Evolutionary conservation across 2,797 vertebrate genomes (phyloP), one percentile per base, ranked within the genome.

Genomic region (Anguilla marmorata): DNA sequence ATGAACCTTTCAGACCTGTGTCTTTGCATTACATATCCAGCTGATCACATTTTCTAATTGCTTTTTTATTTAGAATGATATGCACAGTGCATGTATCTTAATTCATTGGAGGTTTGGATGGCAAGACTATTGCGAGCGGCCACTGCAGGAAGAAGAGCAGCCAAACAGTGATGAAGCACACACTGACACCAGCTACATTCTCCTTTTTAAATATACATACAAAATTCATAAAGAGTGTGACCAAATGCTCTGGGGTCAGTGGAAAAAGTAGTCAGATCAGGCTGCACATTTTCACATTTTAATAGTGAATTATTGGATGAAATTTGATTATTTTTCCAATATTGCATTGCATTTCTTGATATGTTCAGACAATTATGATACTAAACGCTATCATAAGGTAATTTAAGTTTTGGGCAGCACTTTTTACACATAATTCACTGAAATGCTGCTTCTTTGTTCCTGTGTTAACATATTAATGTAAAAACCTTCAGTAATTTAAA

Each of bases 1-100:
- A 85, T 74, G 69, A 84, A 33, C 66, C 87, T 88, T 85, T 60
- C 84, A 84, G 72, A 76, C 87, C 52, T 54, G 48, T 30, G 19
- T 85, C 50, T 85, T 85, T 85, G 83, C 54, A 88, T 54, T 37
- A 30, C 24, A 54, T 11, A 76, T 52, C 66, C 33, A 30, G 66
- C 83, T 54, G 66, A 85, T 45, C 54, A 50, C 33, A 85, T 85
- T 76, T 27, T 24, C n/a, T 85, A 30, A 54, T 84, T 33, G 52
- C n/a, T 33, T 7, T 50, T 76, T 37, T 24, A 30, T 84, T 56
- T 12, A 56, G 11, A 52, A 1, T 30, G 52, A 19, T 33, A 30
- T 5, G 41, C 19, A 54, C 80, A 21, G 74, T 14, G 27, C n/a
- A 45, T 8, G 37, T 33, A 33, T 84, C 54, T 84, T 30, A 30